A percentile compares a stretch with the other conserved stretches of the same genome.
These are phyloP conservation scores for Mesochorus sp. DNA, from an alignment of 2,888 invertebrate genomes.

Conservation along the genomic window DNA sequence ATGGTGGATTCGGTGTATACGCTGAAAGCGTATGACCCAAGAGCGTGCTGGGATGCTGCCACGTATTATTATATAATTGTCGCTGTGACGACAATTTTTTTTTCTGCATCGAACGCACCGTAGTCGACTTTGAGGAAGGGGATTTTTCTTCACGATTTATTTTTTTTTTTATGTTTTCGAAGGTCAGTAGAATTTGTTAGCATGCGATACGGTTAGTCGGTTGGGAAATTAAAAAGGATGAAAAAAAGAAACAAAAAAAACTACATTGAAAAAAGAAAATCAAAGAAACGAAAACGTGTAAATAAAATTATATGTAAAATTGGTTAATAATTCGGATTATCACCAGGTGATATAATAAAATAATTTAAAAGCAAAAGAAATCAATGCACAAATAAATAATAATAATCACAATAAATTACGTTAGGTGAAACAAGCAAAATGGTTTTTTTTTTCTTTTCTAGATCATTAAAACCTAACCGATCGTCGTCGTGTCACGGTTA, in stretches of 20 bases:
- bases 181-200: conserved; percentile 67
- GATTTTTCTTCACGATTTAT: conserved; percentile 68
- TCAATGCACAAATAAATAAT: conserved; percentile 24
- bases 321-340: conserved; percentile 12
- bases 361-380: background rate
- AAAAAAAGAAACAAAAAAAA: conserved; percentile 70
- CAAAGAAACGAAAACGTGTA: conserved; percentile 69
- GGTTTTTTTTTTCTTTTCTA: background rate
- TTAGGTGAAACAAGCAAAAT: conserved; percentile 5
- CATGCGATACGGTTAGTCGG: conserved; percentile 77
- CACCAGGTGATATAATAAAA: background rate
- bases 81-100: conserved; percentile 75
- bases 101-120: conserved; percentile 68
- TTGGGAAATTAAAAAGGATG: conserved; percentile 70
- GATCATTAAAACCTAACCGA: too few species aligned
- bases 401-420: background rate
- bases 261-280: conserved; percentile 72
- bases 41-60: conserved; percentile 80
- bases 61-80: conserved; percentile 79
- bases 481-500: too few species aligned
- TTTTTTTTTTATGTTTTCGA: conserved; percentile 48
- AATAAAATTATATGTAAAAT: conserved; percentile 51
- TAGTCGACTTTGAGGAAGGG: conserved; percentile 65
- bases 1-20: conserved; percentile 76
- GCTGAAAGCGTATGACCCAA: conserved; percentile 79